A percentile compares a stretch with the other conserved stretches of the same genome.
Conservation (phyloP, 2,797 vertebrate genomes). For the Malacoraja senta region DNA sequence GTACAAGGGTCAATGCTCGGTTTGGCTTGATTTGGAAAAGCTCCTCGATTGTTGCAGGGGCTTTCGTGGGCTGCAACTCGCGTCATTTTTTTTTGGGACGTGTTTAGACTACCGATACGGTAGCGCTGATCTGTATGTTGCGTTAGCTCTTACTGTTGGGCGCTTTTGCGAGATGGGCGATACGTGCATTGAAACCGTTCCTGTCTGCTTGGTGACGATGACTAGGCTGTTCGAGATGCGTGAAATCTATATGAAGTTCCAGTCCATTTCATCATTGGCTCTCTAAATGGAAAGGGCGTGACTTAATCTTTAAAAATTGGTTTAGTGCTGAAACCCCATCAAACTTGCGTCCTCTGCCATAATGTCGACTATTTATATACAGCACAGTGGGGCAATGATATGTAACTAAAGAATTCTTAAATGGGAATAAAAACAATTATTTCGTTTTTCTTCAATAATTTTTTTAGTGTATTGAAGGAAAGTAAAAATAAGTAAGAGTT, state of each 20-base stretch:
- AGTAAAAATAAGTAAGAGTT: neutral
- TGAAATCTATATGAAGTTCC: neutral
- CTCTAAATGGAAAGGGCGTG: neutral
- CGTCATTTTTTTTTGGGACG: neutral
- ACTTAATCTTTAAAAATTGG: neutral
- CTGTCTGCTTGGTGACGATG: neutral
- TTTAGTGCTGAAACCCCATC: neutral
- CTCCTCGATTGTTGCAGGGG: neutral
- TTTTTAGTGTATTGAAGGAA: neutral
- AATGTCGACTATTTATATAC: neutral
- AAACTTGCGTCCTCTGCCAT: neutral
- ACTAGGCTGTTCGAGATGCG: neutral
- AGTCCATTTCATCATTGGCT: neutral
- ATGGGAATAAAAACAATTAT: no score
- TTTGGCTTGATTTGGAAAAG: neutral
- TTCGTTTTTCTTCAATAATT: neutral
- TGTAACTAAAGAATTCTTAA: neutral
- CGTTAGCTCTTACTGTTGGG: neutral
- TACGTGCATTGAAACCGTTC: neutral
- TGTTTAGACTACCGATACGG: neutral
- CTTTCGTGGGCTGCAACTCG: neutral
- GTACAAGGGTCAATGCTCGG: neutral
- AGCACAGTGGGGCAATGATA: neutral
- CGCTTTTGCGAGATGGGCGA: neutral
- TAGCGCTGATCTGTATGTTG: neutral